A percentile compares a stretch with the other conserved stretches of the same genome.
These are phyloP conservation scores for Tachyglossus aculeatus DNA, from an alignment of 2,797 vertebrate species.

Conservation along the genomic window DNA sequence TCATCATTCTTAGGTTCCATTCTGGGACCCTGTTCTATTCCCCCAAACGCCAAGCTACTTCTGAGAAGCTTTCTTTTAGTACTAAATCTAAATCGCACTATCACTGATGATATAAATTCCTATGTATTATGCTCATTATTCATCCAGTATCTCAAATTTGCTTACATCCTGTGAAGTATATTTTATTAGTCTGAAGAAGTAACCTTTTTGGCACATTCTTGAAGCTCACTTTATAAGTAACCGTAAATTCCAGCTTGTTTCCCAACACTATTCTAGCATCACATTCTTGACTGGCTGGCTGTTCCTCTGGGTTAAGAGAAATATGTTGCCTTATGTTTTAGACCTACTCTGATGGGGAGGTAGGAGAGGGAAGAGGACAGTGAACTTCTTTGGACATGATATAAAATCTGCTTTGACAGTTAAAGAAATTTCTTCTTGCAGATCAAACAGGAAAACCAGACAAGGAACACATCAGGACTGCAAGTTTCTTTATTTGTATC, in stretches of 20 bases:
- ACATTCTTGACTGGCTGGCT: neutral
- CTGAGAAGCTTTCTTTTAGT: no score
- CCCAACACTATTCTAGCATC: neutral
- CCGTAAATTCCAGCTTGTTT: neutral
- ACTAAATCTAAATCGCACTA: no score
- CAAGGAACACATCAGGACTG: neutral
- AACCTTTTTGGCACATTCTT: no score
- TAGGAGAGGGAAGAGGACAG: neutral
- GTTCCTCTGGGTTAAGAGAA: neutral
- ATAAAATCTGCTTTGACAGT: slow-evolving; percentile 18
- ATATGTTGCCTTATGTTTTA: neutral
- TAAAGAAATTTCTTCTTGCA: slow-evolving; percentile 12
- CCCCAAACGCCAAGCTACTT: no score
- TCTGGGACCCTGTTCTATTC: no score
- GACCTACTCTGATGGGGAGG: neutral
- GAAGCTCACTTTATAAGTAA: neutral
- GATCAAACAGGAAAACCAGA: neutral
- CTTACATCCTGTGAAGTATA: no score
- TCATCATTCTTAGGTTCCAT: no score
- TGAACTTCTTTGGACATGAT: neutral
- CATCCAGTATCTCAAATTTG: no score
- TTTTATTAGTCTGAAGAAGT: neutral
- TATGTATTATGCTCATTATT: neutral
- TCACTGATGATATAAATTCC: neutral
- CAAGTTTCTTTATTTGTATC: neutral